Base-by-base conservation (phyloP, 2,888 invertebrate genomes). In the Metopia argyrocephala region DNA sequence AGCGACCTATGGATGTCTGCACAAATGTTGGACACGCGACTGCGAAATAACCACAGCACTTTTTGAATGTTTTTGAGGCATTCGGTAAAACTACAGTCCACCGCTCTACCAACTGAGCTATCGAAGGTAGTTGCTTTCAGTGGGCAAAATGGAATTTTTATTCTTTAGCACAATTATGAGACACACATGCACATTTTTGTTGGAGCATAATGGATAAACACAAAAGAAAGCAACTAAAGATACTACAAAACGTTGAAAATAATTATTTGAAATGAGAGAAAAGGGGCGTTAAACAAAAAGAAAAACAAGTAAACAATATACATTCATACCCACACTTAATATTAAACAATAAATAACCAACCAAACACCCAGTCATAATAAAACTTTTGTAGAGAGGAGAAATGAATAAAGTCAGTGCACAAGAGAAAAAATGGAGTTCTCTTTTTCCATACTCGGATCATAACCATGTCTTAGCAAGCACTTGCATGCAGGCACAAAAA, bases 1-100 rank as follows among this genome's bases (percentile, higher is more conserved):
- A 93, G 93, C 92, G 92, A 93, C 93, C 93, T 93, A 93, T 93
- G 93, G 93, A 93, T 93, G 83, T 86, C 89, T 87, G 84, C 80
- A 76, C 46, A 50, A 20, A 7, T 45, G 38, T 71, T 70, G 48
- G 15, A 50, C 31, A 52, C 57, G 46, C 1, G 9, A 15, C 38
- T 38, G 38, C 38, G 15, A 38, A 9, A 15, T 12, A 38, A 38
- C 12, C 38, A 15, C 9, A 38, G 12, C 38, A 6, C 9, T 12
- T 38, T 56, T 73, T 56, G 28, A 74, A 54, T 69, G 61, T 76
- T 70, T 64, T 20, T 12, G n/a, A 46, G 62, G 65, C 82, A 52
- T 70, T 5, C 73, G 31, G n/a, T 56, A 28, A 7, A 76, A 79
- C 85, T 85, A 85, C 85, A 85, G 85, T 85, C 85, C 85, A 85